Conservation (phyloP, 2,113 vertebrate species). For the Thalassarche chlororhynchos region DNA sequence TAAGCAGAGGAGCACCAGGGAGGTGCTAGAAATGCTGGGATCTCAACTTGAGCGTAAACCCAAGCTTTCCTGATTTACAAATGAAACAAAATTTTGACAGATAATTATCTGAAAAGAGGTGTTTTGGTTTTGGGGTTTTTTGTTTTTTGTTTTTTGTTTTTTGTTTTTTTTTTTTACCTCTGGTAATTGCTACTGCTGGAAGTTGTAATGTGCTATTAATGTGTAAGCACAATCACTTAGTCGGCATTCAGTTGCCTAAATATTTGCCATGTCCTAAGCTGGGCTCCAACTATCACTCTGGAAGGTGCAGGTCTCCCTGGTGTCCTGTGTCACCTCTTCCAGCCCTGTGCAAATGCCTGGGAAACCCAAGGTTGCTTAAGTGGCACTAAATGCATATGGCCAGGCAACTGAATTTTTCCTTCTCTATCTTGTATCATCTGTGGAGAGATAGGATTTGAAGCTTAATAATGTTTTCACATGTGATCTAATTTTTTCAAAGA, state of each 20-base stretch:
- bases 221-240: neutral
- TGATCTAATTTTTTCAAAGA: neutral
- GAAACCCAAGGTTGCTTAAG: neutral
- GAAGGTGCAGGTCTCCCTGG: neutral
- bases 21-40: neutral
- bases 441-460: neutral
- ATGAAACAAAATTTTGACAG: neutral
- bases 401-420: neutral
- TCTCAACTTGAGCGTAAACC: neutral
- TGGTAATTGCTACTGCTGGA: neutral
- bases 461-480: neutral
- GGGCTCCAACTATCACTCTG: neutral
- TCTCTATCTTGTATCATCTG: neutral
- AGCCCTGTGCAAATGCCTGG: neutral
- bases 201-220: neutral
- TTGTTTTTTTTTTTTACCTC: neutral
- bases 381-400: fast-evolving
- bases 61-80: neutral
- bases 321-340: neutral
- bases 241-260: neutral
- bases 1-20: neutral
- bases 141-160: neutral
- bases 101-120: neutral
- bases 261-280: neutral
- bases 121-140: neutral